Evolutionary conservation across 2,113 vertebrate species (phyloP), one percentile per base, ranked within the genome.

Genomic region (Dasyprocta punctata): DNA sequence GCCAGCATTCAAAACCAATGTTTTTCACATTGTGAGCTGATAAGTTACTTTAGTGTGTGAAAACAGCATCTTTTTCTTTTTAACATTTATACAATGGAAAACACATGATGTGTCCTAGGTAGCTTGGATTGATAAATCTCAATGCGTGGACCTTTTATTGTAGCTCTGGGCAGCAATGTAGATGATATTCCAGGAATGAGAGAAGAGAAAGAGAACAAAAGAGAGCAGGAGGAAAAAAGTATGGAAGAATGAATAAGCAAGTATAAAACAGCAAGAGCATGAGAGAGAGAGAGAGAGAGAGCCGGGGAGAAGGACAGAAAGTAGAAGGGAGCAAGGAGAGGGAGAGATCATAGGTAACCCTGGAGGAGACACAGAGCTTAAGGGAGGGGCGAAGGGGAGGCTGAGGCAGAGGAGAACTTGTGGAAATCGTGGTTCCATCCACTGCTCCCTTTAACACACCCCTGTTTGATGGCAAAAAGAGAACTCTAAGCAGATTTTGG

Each of bases 31-130:
- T 92, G 33, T 44, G 49, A 8, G 26, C 22, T 83, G 71, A 87
- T 85, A 94, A 90, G 54, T 95, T 52, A 84, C 12, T 60, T 84
- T 52, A 88, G 65, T 30, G 83, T 90, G 16, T 60, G 6, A 38
- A 92, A 47, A 13, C 26, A 81, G n/a, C 33, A 61, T 86, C 75
- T n/a, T 44, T 54, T 67, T 67, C 65, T 36, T 67, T 69, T 69
- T 69, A 80, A 33, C 24, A 10, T 41, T n/a, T 95, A 41, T 30
- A 47, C 33, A 88, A 47, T 20, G n/a, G n/a, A 67, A 81, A 92
- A 88, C 38, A 26, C 49, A 26, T 63, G 58, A 22, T 58, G 5
- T 80, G 26, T 80, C 67, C n/a, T 17, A 24, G 58, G 20, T 82
- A 65, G 28, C 88, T 73, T 52, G 30, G 9, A 19, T 52, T 12